A percentile compares a stretch with the other conserved stretches of the same genome.
These are phyloP conservation scores for Nyleta sp. DNA, from an alignment of 2,888 invertebrate species.

Conservation along the genomic window DNA sequence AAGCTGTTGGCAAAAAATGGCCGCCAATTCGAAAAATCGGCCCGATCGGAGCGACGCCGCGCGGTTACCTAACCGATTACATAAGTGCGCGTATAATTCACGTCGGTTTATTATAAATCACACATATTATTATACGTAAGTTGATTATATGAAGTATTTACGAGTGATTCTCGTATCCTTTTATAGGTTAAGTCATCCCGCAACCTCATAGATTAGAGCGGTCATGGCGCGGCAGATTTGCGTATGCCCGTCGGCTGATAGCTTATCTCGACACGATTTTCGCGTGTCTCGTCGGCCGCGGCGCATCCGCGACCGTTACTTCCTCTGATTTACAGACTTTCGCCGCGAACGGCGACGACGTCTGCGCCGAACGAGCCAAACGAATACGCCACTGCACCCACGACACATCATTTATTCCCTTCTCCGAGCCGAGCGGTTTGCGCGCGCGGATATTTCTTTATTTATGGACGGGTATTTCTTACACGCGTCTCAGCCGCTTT, in stretches of 20 bases:
- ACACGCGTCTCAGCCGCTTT: constrained; percentile 60
- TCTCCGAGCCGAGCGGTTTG: constrained; percentile 45
- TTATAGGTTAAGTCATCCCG: constrained; percentile 27
- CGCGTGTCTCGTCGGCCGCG: constrained; percentile 48
- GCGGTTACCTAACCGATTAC: constrained; percentile 12
- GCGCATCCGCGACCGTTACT: constrained; percentile 63
- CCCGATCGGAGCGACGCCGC: not conserved
- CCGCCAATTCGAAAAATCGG: not conserved
- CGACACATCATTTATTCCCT: constrained; percentile 74
- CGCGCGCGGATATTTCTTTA: constrained; percentile 65
- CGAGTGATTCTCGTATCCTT: constrained; percentile 23
- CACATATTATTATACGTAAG: constrained; percentile 18
- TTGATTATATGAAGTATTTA: constrained; percentile 34
- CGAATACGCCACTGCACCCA: constrained; percentile 73
- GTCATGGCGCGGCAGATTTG: constrained; percentile 28
- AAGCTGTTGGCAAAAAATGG: too few species aligned
- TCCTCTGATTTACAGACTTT: constrained; percentile 63
- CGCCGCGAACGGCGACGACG: constrained; percentile 17
- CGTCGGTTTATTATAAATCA: constrained; percentile 36
- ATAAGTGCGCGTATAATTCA: constrained; percentile 24
- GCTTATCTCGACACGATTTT: constrained; percentile 60
- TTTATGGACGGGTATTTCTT: constrained; percentile 64
- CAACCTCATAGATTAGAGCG: constrained; percentile 11
- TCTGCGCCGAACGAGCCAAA: constrained; percentile 35
- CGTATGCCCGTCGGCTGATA: constrained; percentile 43